These are phyloP conservation scores for Belgica antarctica DNA, from an alignment of 2,888 invertebrate species.

Conservation along the genomic window DNA sequence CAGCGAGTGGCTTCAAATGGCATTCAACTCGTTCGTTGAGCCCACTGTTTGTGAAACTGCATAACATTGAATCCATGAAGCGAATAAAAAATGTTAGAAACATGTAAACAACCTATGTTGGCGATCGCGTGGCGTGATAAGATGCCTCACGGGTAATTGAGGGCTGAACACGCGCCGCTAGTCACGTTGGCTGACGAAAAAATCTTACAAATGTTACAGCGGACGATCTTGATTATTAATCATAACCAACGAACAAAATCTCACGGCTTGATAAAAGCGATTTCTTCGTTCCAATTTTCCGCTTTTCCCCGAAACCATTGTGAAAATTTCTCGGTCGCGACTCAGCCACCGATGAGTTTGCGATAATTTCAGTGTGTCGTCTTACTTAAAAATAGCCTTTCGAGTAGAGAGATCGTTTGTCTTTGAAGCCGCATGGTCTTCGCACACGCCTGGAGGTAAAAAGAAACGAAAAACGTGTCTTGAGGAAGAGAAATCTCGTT, in stretches of 20 bases:
- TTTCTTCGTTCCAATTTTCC: slow-evolving; percentile 22
- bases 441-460: neutral
- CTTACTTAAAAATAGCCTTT: neutral
- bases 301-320: slow-evolving; percentile 4
- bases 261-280: neutral
- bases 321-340: slow-evolving; percentile 3
- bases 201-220: too few species aligned
- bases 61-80: slow-evolving; percentile 36
- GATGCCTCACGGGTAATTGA: too few species aligned
- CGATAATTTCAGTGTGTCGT: slow-evolving; percentile 11
- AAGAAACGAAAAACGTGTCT: neutral
- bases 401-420: neutral
- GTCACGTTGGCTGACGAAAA: neutral
- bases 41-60: slow-evolving; percentile 37
- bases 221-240: neutral
- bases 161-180: neutral
- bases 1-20: slow-evolving; percentile 18
- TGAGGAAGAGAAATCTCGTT: neutral
- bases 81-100: neutral
- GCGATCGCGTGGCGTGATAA: too few species aligned
- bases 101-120: slow-evolving; percentile 16
- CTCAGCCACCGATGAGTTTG: slow-evolving; percentile 6
- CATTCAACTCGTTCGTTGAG: slow-evolving; percentile 39
- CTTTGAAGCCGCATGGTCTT: neutral
- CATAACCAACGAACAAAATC: neutral